Evolutionary conservation across 2,113 vertebrate genomes (phyloP), one percentile per base, ranked within the genome.

Genomic region (Hiodon tergisus): DNA sequence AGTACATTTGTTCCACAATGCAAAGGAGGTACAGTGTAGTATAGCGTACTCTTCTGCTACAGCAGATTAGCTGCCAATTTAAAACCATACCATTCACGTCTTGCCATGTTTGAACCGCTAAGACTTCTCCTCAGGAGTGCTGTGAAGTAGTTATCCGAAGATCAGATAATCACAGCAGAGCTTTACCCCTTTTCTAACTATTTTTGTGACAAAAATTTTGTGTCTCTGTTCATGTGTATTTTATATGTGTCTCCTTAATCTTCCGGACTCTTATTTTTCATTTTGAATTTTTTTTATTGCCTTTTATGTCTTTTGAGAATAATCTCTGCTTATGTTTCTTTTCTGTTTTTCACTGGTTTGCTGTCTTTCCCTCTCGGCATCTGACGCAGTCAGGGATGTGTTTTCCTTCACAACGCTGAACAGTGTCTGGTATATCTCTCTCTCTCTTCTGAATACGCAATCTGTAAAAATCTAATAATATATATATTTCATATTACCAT

Each of bases 321-420:
- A 80, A 66, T 73, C 11, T 75, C 62, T 75, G 10, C 74, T 83
- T 83, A 69, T 67, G 81, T 6, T 81, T 79, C 84, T 76, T 71
- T 61, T 65, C 67, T 70, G 71, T 80, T 59, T 69, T 59, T 73
- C 65, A 16, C 65, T 55, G 51, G 81, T 52, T 75, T 63, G 75
- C 57, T 69, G 1, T 74, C 67, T 82, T 69, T 81, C 78, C 77
- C 60, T 67, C 59, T 72, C 76, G 86, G 86, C 62, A 77, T n/a
- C 77, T 77, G 77, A 78, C 76, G 69, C 81, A 55, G 78, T 73
- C 80, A 71, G 69, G 79, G 76, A 52, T 69, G 78, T 75, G 69
- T 79, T 80, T 87, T 84, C 82, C 82, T 86, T 81, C 85, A 74
- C 85, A 83, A 47, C 77, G 80, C 72, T 87, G 80, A 83, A 48